A percentile compares a stretch with the other conserved stretches of the same genome.
These are phyloP conservation scores for Antheraea yamamai DNA, from an alignment of 2,888 invertebrate species.

Conservation along the genomic window DNA sequence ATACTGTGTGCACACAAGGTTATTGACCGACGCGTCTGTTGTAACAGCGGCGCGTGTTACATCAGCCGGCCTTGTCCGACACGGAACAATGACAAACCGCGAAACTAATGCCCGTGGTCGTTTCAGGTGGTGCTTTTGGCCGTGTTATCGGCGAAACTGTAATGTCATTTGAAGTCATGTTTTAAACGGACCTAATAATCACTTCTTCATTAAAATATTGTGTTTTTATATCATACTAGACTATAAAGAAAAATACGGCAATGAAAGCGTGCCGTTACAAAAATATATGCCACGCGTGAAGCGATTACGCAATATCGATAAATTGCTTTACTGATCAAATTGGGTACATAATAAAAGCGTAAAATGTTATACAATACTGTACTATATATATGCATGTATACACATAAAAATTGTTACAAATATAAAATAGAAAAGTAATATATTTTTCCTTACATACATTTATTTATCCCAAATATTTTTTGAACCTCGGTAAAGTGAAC, in stretches of 20 bases:
- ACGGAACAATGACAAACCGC: conserved; percentile 66
- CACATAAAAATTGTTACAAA: too few relatives aligned
- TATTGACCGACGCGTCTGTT: conserved; percentile 67
- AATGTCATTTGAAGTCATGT: neutral
- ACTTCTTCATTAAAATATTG: neutral
- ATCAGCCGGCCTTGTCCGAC: conserved; percentile 74
- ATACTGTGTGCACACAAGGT: conserved; percentile 65
- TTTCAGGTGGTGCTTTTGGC: conserved; percentile 34
- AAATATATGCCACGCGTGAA: neutral
- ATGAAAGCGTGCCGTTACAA: neutral
- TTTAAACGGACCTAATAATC: neutral
- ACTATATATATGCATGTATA: neutral
- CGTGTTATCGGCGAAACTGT: neutral
- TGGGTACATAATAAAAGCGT: neutral
- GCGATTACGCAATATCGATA: neutral
- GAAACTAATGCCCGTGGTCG: conserved; percentile 35
- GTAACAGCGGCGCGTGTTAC: conserved; percentile 65
- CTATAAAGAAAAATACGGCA: too few relatives aligned
- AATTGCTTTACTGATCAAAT: neutral
- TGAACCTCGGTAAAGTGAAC: neutral
- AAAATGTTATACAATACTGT: neutral
- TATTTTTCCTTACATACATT: too few relatives aligned
- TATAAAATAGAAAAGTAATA: too few relatives aligned
- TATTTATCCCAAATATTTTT: neutral
- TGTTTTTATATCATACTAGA: neutral